Base-by-base conservation (phyloP, 2,797 vertebrate genomes). In the Sardinella longiceps region DNA sequence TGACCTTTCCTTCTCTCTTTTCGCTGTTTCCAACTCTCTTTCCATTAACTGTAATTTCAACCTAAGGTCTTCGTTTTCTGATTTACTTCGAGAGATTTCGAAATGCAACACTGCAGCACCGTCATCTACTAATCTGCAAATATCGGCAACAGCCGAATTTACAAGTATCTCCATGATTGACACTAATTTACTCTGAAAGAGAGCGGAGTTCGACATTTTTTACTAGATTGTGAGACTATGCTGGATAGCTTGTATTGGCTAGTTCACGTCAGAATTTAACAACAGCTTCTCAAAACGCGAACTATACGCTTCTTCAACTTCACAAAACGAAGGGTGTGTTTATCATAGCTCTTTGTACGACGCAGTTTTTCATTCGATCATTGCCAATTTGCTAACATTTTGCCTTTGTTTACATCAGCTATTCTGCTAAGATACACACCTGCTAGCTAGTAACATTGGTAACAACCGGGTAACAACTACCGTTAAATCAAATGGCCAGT, bases 101-200 rank as follows among this genome's bases (percentile, higher is more conserved):
- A 83, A 46, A 28, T 81, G 85, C 15, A 85, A 58, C 30, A 82
- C 66, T 6, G 85, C 51, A 23, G 50, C 66, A 45, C 81, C 63
- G 25, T 51, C 74, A 15, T 85, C 85, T 11, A 85, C 82, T 46
- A 85, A 82, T 39, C 80, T 83, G 58, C 66, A 37, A 50, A 85
- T 85, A 63, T 85, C 85, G 4, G 66, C 39, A 15, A 85, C 85
- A 12, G 85, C 85, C 12, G 85, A 81, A 50, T 83, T 83, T 25
- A 85, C 85, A 3, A 85, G 81, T 48, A 85, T 70, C 51, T 85
- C 74, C 85, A 85, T 85, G 58, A 85, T 80, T 20, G 85, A 83
- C 20, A 82, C 43, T 25, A 85, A 70, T 77, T 83, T 70, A 58
- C 30, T 39, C 46, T 86, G 85, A 33, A 83, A 86, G 23, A 50